Percentiles rank a stretch among this genome's conserved stretches.
Conservation (phyloP, 2,797 vertebrate species). For the Emys orbicularis region DNA sequence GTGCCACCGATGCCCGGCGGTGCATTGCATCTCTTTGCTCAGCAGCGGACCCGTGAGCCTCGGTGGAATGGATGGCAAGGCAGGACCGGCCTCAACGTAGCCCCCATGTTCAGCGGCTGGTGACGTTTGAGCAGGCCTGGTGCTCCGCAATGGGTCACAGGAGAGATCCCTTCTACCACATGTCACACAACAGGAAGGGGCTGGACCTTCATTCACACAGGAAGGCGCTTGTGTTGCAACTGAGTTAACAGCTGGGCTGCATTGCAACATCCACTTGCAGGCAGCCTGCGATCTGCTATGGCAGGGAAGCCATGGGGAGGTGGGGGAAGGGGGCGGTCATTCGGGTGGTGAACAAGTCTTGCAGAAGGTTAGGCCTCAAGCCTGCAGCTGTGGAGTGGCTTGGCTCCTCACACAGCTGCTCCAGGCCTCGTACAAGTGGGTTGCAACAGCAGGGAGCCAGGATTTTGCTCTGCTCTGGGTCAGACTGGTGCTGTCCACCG, state of each 20-base stretch:
- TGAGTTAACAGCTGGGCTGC: background rate
- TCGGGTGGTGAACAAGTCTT: background rate
- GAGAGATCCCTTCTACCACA: background rate
- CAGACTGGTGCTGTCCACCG: background rate
- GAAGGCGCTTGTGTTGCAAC: background rate
- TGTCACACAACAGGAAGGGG: background rate
- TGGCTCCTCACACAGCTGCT: background rate
- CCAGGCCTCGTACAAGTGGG: no score
- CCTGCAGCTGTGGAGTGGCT: background rate
- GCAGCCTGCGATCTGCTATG: background rate
- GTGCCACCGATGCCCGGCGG: background rate
- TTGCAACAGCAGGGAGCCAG: background rate
- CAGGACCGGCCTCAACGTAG: background rate
- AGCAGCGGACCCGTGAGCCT: background rate
- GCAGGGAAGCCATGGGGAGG: background rate
- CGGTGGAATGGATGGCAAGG: background rate
- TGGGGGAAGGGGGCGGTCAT: background rate
- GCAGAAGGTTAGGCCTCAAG: background rate
- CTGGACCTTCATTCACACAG: background rate
- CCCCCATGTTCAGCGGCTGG: background rate
- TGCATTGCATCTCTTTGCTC: background rate
- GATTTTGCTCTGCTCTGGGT: background rate
- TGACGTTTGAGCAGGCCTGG: accelerated
- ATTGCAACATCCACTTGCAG: background rate
- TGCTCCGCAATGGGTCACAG: background rate